Base-by-base conservation (phyloP, 2,113 vertebrate species). In the Nannobrachium achirus region DNA sequence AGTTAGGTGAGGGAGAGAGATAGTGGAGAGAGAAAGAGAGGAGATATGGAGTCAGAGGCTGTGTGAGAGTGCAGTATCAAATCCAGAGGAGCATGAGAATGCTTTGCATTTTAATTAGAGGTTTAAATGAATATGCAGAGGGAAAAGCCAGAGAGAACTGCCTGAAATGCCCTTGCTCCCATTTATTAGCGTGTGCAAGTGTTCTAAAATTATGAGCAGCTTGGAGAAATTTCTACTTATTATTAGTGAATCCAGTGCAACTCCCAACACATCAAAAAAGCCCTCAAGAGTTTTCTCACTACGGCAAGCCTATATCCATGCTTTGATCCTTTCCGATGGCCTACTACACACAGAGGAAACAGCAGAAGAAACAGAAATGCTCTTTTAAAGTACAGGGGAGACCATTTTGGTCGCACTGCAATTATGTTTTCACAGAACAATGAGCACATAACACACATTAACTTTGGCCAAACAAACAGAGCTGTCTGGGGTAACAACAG, bases 91-190 rank as follows among this genome's bases (percentile, higher is more conserved):
- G 80, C 86, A 75, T 62, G 55, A 79, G 79, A 85, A 84, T 64
- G 75, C 78, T 84, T 84, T 87, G 87, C 86, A 89, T 89, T 88
- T 89, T 88, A 89, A 91, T 91, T 87, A 87, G 77, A 86, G 77
- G 77, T 86, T 88, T 83, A 90, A 89, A 88, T 86, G 79, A 88
- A 82, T 83, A 89, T 87, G 83, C 78, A 79, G 69, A 83, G 73
- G 61, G 57, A 72, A 76, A 78, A 87, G 16, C 78, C 57, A 13
- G 61, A 58, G 78, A 74, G 79, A 83, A 71, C 66, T 62, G 73
- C 67, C 78, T 80, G 75, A 79, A 82, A 85, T 80, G 74, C 73
- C 64, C 86, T 81, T 61, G 69, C 81, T 82, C 70, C 53, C 73
- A 76, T 87, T 83, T 89, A 87, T 90, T 86, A 86, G 78, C 69